Conservation (phyloP, 2,113 vertebrate species). For the Amia ocellicauda region DNA sequence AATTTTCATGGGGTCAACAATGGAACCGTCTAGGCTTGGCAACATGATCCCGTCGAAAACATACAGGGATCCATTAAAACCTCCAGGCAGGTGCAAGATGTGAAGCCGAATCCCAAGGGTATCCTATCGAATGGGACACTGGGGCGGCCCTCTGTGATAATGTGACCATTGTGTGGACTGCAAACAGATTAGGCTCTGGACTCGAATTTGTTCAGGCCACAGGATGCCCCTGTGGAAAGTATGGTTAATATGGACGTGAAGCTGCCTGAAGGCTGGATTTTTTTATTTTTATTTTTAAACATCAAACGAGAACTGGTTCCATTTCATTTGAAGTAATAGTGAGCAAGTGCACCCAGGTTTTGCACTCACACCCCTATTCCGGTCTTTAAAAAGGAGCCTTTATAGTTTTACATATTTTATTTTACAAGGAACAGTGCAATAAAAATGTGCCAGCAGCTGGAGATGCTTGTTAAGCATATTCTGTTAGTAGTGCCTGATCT, state of each 20-base stretch:
- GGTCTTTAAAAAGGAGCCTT: background rate
- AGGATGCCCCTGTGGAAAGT: too few species aligned
- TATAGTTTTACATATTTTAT: background rate
- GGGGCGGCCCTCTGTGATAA: conserved; percentile 5
- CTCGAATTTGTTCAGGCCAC: conserved; percentile 2
- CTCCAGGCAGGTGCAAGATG: background rate
- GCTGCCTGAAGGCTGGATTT: background rate
- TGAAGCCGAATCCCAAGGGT: background rate
- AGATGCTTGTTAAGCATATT: background rate
- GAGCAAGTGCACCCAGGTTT: background rate
- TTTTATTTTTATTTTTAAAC: background rate
- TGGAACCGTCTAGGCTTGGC: background rate
- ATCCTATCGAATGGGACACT: background rate
- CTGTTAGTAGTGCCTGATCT: too few species aligned
- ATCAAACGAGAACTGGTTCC: background rate
- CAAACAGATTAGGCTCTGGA: background rate
- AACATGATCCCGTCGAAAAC: background rate
- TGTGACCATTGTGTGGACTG: background rate
- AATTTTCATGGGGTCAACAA: background rate
- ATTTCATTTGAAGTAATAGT: conserved; percentile 1
- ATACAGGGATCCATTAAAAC: background rate
- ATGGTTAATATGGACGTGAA: too few species aligned
- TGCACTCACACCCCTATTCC: background rate
- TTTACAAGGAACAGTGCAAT: background rate
- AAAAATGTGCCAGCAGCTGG: background rate